Evolutionary conservation across 1,140 invertebrate genomes (phyloP), one percentile per base, ranked within the genome.

Genomic region (Lepidurus couesii): DNA sequence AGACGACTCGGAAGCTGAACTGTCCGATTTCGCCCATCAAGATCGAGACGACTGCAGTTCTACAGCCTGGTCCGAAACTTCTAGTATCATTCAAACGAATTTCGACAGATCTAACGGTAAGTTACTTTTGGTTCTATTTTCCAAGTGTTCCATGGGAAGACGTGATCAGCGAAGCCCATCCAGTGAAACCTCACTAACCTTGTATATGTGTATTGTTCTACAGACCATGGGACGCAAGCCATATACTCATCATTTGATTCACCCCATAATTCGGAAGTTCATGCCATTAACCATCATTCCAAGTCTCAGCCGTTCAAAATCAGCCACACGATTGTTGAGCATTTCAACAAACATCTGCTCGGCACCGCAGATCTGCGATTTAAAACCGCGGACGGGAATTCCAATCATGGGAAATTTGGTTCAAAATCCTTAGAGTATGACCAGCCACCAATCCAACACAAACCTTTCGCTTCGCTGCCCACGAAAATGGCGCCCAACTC

Each of bases 41-140:
- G 53, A 65, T 7, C 16, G 53, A 65, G 53, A 65, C 4, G 53
- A 65, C 53, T 65, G 53, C 53, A 65, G 53, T 21, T 65, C 53
- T 65, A 65, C 53, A 16, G 53, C 53, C 16, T 65, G 53, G 53
- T 65, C 53, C 16, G 53, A 65, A 65, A 65, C 53, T 9, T 65
- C 53, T 16, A 65, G 53, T 21, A 65, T 65, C 7, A 65, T 65
- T n/a, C 53, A 65, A 65, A 65, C 53, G 9, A 65, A 65, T 65
- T 65, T 65, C 3, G 53, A 65, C 21, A 65, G 53, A 16, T 5
- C 16, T 7, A 65, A 65, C 53, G 53, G 53, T 65, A 11, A 9
- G 53, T 65, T 13, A 0, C 21, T 65, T 65, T 65, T 16, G 21
- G 16, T 65, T 13, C 6, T n/a, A 4, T 34, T 4, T 34, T 3